Conservation (phyloP, 2,888 invertebrate genomes). For the Ecliptopera silaceata region DNA sequence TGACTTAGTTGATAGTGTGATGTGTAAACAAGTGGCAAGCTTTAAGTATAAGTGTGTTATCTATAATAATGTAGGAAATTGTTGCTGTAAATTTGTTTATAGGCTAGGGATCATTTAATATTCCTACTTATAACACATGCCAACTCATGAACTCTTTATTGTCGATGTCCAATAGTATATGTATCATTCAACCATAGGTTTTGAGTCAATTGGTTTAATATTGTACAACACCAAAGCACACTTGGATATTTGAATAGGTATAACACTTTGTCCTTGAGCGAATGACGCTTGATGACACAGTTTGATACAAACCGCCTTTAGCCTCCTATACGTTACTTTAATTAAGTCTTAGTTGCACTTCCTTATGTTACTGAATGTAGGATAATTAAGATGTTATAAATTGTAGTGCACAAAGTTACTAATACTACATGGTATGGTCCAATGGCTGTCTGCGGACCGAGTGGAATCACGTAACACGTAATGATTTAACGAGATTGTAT, state of each 20-base stretch:
- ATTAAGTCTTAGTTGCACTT: slow-evolving; percentile 46
- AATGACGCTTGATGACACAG: slow-evolving; percentile 41
- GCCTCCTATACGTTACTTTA: slow-evolving; percentile 30
- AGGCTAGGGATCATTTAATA: slow-evolving; percentile 51
- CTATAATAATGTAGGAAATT: slow-evolving; percentile 61
- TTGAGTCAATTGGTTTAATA: slow-evolving; percentile 17
- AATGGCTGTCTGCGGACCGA: slow-evolving; percentile 22
- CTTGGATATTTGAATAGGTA: slow-evolving; percentile 20
- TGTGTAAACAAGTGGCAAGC: slow-evolving; percentile 65
- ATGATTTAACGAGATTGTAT: slow-evolving; percentile 42
- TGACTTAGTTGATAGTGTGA: slow-evolving; percentile 34
- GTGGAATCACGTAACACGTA: slow-evolving; percentile 32
- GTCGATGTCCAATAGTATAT: slow-evolving; percentile 7
- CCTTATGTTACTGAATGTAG: slow-evolving; percentile 48
- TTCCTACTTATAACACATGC: slow-evolving; percentile 60
- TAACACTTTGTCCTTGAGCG: slow-evolving; percentile 21
- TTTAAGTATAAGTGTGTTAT: slow-evolving; percentile 75
- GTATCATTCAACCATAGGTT: slow-evolving; percentile 4
- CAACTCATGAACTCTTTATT: slow-evolving; percentile 35
- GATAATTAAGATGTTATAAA: slow-evolving; percentile 51
- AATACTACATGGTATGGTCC: slow-evolving; percentile 40
- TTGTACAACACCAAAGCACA: slow-evolving; percentile 33
- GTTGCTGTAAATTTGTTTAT: slow-evolving; percentile 78
- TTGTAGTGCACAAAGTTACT: slow-evolving; percentile 72
- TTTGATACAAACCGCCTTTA: slow-evolving; percentile 54